Evolutionary conservation across 2,888 invertebrate genomes (phyloP), one percentile per base, ranked within the genome.

Genomic region (Leuctra nigra): DNA sequence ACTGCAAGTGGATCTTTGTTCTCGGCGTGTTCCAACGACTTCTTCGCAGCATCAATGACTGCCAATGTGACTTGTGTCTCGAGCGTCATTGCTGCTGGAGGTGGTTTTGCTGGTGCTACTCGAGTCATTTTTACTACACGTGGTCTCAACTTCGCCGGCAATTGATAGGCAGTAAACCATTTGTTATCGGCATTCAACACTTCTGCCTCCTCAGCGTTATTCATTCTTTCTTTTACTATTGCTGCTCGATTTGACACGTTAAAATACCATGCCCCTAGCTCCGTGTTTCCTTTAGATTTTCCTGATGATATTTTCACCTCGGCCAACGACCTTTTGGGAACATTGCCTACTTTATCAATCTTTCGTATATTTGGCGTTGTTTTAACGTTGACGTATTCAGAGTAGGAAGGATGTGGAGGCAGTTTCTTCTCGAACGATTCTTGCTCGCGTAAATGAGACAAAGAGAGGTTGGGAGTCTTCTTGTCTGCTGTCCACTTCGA

Each of bases 221-320:
- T 11, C 29, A 29, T 29, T 7, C 11, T 29, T 29, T 29, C 29
- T 11, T 29, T 11, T 11, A 11, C 29, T 11, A 11, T 11, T 29
- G 29, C 7, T 9, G 20, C 44, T 23, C 11, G 9, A 22, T 18
- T 44, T n/a, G 9, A 29, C 25, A 48, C 48, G 18, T 48, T 48
- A 29, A 29, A 48, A 18, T 48, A 48, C 48, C 48, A 48, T 4
- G 48, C 48, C 2, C 48, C 48, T 13, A 33, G 14, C 48, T 48
- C 44, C 11, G n/a, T 23, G 44, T 22, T 23, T 23, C 23, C 2
- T 6, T 22, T 20, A 23, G 44, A 23, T 14, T 20, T 11, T 22
- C 4, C n/a, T 7, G 16, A 4, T 39, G 7, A 14, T 39, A 38
- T 38, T 11, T 39, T 39, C 20, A 23, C 6, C 9, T 9, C 6